Conservation (phyloP, 2,888 invertebrate species). For the Caenorhabditis macrosperma region DNA sequence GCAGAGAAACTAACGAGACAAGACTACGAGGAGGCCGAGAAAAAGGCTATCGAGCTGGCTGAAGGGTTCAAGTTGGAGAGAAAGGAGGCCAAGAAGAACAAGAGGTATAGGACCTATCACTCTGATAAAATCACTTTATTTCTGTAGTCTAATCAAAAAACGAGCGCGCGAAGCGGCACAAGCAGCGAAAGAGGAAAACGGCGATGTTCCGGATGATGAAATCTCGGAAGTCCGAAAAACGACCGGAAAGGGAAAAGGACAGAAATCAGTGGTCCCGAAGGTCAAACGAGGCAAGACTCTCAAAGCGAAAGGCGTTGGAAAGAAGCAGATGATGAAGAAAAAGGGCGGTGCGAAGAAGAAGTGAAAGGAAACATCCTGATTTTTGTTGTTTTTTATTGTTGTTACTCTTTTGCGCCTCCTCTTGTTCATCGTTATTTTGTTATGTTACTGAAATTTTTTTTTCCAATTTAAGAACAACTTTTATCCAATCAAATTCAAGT, state of each 20-base stretch:
- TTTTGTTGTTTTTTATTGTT: slow-evolving; percentile 18
- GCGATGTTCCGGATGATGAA: slow-evolving; percentile 40
- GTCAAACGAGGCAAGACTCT: slow-evolving; percentile 38
- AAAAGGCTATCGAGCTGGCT: slow-evolving; percentile 31
- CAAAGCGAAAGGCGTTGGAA: slow-evolving; percentile 40
- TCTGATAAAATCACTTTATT: neutral
- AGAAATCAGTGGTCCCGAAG: slow-evolving; percentile 35
- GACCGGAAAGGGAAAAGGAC: slow-evolving; percentile 21
- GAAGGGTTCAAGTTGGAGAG: slow-evolving; percentile 29
- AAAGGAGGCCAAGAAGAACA: slow-evolving; percentile 32
- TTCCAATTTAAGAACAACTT: too few relatives aligned
- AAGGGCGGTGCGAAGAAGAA: slow-evolving; percentile 21
- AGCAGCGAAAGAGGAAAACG: neutral
- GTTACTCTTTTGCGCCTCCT: neutral
- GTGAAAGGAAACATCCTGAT: neutral
- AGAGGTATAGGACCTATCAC: slow-evolving; percentile 22
- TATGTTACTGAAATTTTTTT: too few relatives aligned
- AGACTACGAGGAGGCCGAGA: slow-evolving; percentile 54
- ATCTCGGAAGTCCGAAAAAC: slow-evolving; percentile 35
- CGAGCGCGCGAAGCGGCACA: slow-evolving; percentile 32
- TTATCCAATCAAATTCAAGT: too few relatives aligned
- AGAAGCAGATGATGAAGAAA: slow-evolving; percentile 43
- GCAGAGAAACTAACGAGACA: slow-evolving; percentile 31
- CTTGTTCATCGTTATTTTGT: neutral
- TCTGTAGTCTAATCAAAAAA: slow-evolving; percentile 37